Evolutionary conservation across 2,113 vertebrate species (phyloP).

Genomic region (Hemicordylus capensis): DNA sequence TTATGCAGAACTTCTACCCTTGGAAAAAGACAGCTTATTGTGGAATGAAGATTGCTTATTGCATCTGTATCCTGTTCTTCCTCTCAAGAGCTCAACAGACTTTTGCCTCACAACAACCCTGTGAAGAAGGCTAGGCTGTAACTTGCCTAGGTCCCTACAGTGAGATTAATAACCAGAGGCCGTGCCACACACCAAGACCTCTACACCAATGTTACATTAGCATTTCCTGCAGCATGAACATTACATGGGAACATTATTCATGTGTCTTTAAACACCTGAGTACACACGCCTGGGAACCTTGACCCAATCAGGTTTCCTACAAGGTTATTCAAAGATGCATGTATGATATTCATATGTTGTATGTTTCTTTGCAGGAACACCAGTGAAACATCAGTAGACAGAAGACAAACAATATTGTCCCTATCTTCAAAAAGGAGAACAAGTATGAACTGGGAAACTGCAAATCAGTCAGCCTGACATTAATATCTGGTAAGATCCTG

Average conservation of each 20-base stretch:
- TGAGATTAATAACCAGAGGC: background rate
- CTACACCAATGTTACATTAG: background rate
- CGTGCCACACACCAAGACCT: no score
- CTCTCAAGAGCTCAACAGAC: background rate
- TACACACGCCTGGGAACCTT: no score
- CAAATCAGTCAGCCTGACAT: no score
- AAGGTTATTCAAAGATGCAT: background rate
- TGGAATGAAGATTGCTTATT: background rate
- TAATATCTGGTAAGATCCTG: no score
- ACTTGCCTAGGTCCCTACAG: background rate
- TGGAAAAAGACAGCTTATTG: background rate
- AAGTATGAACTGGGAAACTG: no score
- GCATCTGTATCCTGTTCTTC: background rate
- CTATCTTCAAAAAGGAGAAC: no score
- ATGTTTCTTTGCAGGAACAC: background rate
- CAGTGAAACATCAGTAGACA: no score
- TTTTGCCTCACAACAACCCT: background rate
- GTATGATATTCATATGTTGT: background rate
- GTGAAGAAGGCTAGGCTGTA: background rate
- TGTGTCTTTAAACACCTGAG: background rate
- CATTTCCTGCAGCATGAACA: background rate
- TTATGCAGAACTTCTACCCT: background rate
- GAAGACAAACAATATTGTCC: no score
- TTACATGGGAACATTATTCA: background rate
- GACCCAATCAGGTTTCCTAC: background rate